phyloP scores from a whole-genome alignment of 2,113 vertebrate species.

The Himantopus leucocephalus region DNA sequence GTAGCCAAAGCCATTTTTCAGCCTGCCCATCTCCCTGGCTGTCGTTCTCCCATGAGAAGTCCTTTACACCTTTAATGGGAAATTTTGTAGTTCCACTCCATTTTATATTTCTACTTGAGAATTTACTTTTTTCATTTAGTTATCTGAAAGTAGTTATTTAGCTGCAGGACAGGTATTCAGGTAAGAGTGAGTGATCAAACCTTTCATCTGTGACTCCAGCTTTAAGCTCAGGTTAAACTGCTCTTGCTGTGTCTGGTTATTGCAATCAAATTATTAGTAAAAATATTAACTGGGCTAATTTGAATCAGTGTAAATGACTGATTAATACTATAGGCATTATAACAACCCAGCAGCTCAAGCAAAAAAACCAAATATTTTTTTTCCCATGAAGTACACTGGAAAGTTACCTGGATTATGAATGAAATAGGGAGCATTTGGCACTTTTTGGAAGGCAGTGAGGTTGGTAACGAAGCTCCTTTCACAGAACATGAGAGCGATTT shows the following conservation, averaged over 20 bases:
- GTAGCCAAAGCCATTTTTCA: neutral
- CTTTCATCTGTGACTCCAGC: slow-evolving; percentile 6
- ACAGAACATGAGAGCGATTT: neutral
- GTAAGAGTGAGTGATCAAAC: slow-evolving; percentile 13
- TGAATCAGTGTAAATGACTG: neutral
- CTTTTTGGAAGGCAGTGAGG: neutral
- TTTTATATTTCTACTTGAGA: neutral
- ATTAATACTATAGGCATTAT: neutral
- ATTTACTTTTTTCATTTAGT: slow-evolving; percentile 3
- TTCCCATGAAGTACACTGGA: neutral
- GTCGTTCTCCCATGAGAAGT: neutral
- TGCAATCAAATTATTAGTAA: slow-evolving; percentile 19
- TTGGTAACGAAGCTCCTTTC: neutral
- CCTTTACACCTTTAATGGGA: neutral
- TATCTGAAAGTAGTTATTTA: slow-evolving; percentile 31
- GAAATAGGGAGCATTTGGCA: neutral
- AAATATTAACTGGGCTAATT: slow-evolving; percentile 10
- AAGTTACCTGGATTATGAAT: neutral
- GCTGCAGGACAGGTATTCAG: slow-evolving; percentile 40
- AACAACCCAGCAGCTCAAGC: neutral
- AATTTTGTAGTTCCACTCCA: neutral
- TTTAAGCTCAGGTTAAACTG: slow-evolving; percentile 26
- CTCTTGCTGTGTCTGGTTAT: slow-evolving; percentile 26
- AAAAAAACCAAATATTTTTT: neutral
- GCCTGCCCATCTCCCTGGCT: neutral